These are phyloP conservation scores for Halictus ligatus DNA, from an alignment of 2,888 invertebrate species.

Conservation along the genomic window DNA sequence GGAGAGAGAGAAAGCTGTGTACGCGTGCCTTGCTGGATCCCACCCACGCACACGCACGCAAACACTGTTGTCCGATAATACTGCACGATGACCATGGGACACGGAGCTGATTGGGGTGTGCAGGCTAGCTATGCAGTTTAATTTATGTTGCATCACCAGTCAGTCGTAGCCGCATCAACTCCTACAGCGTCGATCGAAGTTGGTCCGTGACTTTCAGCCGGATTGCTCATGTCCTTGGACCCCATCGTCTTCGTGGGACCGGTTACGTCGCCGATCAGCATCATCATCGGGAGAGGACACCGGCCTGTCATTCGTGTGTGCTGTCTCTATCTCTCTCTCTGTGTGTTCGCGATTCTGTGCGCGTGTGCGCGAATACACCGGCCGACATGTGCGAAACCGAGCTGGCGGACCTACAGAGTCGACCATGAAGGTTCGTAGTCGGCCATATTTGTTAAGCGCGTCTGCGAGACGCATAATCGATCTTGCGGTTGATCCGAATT, in stretches of 20 bases:
- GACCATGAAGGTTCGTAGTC: conserved; percentile 63
- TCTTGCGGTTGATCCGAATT: conserved; percentile 62
- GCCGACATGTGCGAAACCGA: conserved; percentile 20
- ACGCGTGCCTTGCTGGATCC: conserved; percentile 64
- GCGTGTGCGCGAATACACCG: conserved; percentile 15
- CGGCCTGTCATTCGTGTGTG: neutral
- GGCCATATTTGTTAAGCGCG: conserved; percentile 69
- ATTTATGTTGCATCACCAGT: conserved; percentile 81
- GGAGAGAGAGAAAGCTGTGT: neutral
- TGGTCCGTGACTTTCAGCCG: neutral
- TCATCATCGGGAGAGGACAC: conserved; percentile 6
- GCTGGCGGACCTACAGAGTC: conserved; percentile 29
- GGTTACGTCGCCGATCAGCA: neutral
- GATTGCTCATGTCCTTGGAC: neutral
- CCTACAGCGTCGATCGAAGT: conserved; percentile 44
- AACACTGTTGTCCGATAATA: conserved; percentile 75
- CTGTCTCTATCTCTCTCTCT: neutral
- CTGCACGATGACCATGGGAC: conserved; percentile 79
- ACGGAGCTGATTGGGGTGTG: conserved; percentile 80
- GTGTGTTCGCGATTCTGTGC: neutral
- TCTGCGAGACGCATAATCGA: conserved; percentile 61
- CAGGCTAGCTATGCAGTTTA: conserved; percentile 79
- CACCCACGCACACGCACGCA: conserved; percentile 67
- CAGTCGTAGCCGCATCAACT: conserved; percentile 76
- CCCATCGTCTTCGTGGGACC: conserved; percentile 23